A percentile compares a stretch with the other conserved stretches of the same genome.
phyloP scores from a whole-genome alignment of 2,888 invertebrate species.

The Ctena decussata region DNA sequence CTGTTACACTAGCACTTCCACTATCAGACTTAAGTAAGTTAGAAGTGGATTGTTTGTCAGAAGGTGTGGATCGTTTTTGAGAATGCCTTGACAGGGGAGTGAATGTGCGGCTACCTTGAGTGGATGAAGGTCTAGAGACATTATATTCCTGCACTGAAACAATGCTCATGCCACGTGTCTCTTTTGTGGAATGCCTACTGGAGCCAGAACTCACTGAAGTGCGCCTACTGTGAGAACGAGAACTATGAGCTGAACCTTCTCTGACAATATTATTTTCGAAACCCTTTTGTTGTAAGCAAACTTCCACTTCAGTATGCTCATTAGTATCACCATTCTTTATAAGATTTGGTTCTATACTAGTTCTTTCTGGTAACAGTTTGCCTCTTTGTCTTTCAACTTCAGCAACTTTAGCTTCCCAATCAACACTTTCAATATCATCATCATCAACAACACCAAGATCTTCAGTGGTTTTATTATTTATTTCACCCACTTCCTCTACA shows the following conservation, averaged over 20 bases:
- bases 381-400: background rate
- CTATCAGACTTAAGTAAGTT: background rate
- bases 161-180: background rate
- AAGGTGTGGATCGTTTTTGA: background rate
- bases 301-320: background rate
- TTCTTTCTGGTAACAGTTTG: background rate
- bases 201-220: background rate
- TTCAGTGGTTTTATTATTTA: background rate
- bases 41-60: background rate
- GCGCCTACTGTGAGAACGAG: background rate
- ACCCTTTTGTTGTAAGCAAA: background rate
- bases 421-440: slow-evolving; percentile 15
- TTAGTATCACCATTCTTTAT: background rate
- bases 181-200: background rate
- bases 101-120: background rate
- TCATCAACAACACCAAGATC: background rate
- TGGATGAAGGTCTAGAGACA: background rate
- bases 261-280: background rate
- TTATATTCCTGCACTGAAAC: background rate
- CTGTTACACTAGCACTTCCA: background rate
- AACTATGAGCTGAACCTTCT: background rate
- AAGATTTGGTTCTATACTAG: background rate
- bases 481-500: slow-evolving; percentile 8
- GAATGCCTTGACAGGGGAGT: background rate
- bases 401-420: slow-evolving; percentile 42